Percentiles rank a stretch among this genome's conserved stretches.
phyloP scores from a whole-genome alignment of 37 sponge, comb jelly and placozoan genomes.

The Agelas oroides region DNA sequence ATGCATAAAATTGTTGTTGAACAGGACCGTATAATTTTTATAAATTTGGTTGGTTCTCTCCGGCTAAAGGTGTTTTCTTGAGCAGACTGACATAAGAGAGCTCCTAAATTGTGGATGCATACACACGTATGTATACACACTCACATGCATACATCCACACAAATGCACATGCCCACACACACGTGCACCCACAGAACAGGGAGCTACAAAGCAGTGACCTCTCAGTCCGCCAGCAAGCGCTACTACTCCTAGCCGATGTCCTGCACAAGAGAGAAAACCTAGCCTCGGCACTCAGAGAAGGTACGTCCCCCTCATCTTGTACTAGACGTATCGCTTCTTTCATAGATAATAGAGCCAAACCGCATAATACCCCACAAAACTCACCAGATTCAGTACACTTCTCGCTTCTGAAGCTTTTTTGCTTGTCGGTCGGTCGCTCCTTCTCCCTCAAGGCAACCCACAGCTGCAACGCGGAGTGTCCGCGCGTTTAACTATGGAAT shows the following conservation, averaged over 20 bases:
- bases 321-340: background rate
- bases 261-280: constrained; percentile 87
- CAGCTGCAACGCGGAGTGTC: too few relatives aligned
- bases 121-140: background rate
- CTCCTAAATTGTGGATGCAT: background rate
- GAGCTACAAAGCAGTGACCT: constrained; percentile 66
- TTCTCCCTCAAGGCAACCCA: too few relatives aligned
- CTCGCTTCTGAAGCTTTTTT: background rate
- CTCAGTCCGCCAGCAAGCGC: constrained; percentile 61
- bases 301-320: constrained; percentile 11
- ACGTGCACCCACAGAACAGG: constrained; percentile 73
- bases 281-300: constrained; percentile 75
- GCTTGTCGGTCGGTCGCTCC: too few relatives aligned
- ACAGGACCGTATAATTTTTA: too few relatives aligned
- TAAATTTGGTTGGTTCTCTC: too few relatives aligned
- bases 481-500: too few relatives aligned
- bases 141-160: too few relatives aligned
- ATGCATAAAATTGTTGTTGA: too few relatives aligned
- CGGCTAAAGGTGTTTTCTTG: background rate
- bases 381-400: too few relatives aligned
- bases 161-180: background rate
- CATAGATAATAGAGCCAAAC: background rate
- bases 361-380: too few relatives aligned
- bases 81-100: background rate
- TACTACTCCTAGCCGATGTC: constrained; percentile 74